A percentile compares a stretch with the other conserved stretches of the same genome.
These are phyloP conservation scores for Probaryconus sp. DNA, from an alignment of 1,140 invertebrate genomes.

Conservation along the genomic window DNA sequence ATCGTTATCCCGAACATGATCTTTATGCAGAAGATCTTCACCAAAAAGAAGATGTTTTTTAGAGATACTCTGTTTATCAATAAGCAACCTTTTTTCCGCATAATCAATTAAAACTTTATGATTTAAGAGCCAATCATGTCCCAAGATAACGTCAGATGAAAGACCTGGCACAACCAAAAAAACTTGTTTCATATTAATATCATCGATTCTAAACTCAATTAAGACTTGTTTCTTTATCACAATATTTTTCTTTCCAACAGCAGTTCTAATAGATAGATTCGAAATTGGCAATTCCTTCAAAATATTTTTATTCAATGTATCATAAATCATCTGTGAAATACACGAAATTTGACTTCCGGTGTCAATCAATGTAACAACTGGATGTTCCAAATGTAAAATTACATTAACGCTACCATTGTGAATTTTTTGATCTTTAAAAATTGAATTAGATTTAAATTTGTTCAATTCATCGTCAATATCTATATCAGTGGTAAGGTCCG, in stretches of 20 bases:
- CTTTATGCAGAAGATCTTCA: not conserved
- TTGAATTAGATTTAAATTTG: too few relatives aligned
- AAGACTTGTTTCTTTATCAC: conserved; percentile 21
- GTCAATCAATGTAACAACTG: conserved; percentile 21
- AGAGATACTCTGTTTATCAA: not conserved
- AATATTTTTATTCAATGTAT: conserved; percentile 24
- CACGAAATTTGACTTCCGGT: conserved; percentile 50
- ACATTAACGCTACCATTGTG: not conserved
- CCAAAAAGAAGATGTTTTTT: not conserved
- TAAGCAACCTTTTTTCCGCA: not conserved
- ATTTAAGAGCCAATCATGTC: conserved; percentile 26
- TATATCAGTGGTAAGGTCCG: not conserved
- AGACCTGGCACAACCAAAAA: too few relatives aligned
- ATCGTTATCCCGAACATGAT: not conserved
- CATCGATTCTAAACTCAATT: conserved; percentile 8
- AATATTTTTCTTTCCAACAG: conserved; percentile 32
- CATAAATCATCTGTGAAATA: conserved; percentile 48
- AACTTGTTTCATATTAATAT: too few relatives aligned
- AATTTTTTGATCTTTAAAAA: not conserved
- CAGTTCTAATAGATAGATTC: conserved; percentile 45
- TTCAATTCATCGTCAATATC: too few relatives aligned
- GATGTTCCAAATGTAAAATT: conserved; percentile 6
- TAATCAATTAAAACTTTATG: conserved; percentile 15
- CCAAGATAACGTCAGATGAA: too few relatives aligned
- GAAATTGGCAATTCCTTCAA: conserved; percentile 46